Evolutionary conservation across 2,888 invertebrate genomes (phyloP), one percentile per base, ranked within the genome.

Genomic region (Tetheella fluctuosa): DNA sequence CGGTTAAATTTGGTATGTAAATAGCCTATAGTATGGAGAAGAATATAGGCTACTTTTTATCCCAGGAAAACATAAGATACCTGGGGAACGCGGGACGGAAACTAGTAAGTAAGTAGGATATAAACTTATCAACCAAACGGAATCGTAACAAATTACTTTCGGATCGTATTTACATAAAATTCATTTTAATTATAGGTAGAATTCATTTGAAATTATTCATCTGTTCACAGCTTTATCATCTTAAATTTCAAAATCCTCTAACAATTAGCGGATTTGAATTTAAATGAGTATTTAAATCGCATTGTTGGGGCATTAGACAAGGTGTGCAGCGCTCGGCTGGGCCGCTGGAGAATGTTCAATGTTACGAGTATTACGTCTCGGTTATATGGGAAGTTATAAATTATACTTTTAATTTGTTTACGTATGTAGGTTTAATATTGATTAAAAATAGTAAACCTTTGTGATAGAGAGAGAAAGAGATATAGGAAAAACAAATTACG

Each of bases 191-290:
- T 55, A 55, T 55, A 55, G 34, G 34, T 37, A 15, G 23, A 55
- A 25, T 34, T 23, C 23, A 15, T 55, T 17, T 12, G 4, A 34
- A 55, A 55, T 55, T 55, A 55, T 55, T 55, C 55, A 70, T 67
- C 67, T 61, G 59, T 62, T 64, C 69, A 23, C 65, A 64, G 55
- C 34, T 34, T 55, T 55, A 55, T 17, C 34, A 23, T 55, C 55
- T 55, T 70, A 69, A 69, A 72, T 71, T 67, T 70, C 52, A 58
- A 63, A 70, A 69, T 70, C 70, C 70, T 72, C 67, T 69, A 67
- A 69, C 71, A 72, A 69, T 71, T 70, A 73, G 62, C 72, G 60
- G 64, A 63, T 70, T 72, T 57, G 61, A 62, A 72, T 57, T 69
- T 34, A 55, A 55, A 55, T 37, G 55, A 55, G 55, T n/a, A n/a